Base-by-base conservation (phyloP, 2,797 vertebrate species). In the Ctenochaetus hawaiiensis region DNA sequence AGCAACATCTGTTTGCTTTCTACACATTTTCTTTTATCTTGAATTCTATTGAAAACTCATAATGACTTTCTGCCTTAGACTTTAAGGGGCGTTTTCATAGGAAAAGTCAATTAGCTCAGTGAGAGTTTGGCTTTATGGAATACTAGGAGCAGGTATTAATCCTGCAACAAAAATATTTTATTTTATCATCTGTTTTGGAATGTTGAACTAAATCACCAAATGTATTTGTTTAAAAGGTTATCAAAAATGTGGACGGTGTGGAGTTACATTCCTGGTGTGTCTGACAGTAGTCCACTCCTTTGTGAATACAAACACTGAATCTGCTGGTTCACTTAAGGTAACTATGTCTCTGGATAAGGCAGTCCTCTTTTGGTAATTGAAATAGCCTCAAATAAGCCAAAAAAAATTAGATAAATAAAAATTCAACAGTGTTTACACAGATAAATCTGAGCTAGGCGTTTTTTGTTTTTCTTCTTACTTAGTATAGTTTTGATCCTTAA, bases 161-260 rank as follows among this genome's bases (percentile, higher is more conserved):
- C 4, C 48, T 70, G 10, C 72, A 66, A 34, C 26, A 56, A 59
- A 73, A 77, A 79, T 73, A 74, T 77, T 71, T 49, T 0, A 37
- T 47, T 76, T 39, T 54, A 44, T 86, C 58, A 67, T 80, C 69
- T 84, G 14, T 70, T 72, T 30, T 18, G 1, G 16, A 17, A 16
- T 45, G n/a, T 75, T 79, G 74, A 18, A 75, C 81, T 44, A 30
- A 77, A 66, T 51, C 13, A 14, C 14, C 0, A 0, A 12, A 53
- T 48, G 48, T 52, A 73, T 82, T 82, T 83, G 52, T 79, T 81
- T 81, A 23, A 73, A 68, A 20, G 60, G 11, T 8, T 43, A 67
- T 77, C 23, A 72, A 53, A 79, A 37, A 43, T 18, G 23, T 41
- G 26, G 34, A 77, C 26, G 37, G 41, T 51, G 37, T 60, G 59